phyloP scores from a whole-genome alignment of 1,140 invertebrate genomes.

The Doryteuthis pealeii region DNA sequence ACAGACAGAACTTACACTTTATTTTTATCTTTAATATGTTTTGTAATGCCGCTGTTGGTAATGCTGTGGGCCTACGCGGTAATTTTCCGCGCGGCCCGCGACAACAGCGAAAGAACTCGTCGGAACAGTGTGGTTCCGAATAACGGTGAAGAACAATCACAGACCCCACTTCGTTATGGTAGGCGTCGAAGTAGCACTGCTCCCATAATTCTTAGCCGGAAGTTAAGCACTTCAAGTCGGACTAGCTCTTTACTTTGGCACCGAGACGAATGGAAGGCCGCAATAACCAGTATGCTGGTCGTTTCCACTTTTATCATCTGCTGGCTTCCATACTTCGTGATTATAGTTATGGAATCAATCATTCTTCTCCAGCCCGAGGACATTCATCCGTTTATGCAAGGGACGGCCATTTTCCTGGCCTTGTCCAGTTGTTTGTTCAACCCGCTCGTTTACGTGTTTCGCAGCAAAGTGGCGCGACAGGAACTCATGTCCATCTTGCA shows the following conservation, averaged over 20 bases:
- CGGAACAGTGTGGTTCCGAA: conserved; percentile 65
- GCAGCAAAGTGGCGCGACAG: conserved; percentile 60
- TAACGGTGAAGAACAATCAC: conserved; percentile 26
- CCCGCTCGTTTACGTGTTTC: conserved; percentile 67
- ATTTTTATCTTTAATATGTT: conserved; percentile 56
- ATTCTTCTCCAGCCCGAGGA: conserved; percentile 39
- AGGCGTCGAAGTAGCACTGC: conserved; percentile 48
- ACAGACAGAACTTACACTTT: conserved; percentile 47
- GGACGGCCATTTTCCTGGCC: conserved; percentile 48
- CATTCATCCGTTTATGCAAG: conserved; percentile 38
- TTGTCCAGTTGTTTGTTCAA: conserved; percentile 60
- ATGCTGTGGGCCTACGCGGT: conserved; percentile 73
- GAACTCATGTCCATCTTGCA: conserved; percentile 38
- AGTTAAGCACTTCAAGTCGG: conserved; percentile 47
- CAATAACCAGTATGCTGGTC: conserved; percentile 65
- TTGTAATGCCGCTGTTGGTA: conserved; percentile 69
- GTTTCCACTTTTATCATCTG: conserved; percentile 64
- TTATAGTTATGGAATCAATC: conserved; percentile 48
- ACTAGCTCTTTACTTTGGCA: conserved; percentile 47
- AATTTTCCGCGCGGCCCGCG: conserved; percentile 72
- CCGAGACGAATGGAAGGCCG: conserved; percentile 65
- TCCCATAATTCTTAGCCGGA: conserved; percentile 37
- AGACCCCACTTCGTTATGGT: conserved; percentile 33
- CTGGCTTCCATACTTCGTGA: conserved; percentile 65
- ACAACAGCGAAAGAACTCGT: conserved; percentile 71